Conservation (phyloP, 2,113 vertebrate species). For the Tachuris rubrigastra region DNA sequence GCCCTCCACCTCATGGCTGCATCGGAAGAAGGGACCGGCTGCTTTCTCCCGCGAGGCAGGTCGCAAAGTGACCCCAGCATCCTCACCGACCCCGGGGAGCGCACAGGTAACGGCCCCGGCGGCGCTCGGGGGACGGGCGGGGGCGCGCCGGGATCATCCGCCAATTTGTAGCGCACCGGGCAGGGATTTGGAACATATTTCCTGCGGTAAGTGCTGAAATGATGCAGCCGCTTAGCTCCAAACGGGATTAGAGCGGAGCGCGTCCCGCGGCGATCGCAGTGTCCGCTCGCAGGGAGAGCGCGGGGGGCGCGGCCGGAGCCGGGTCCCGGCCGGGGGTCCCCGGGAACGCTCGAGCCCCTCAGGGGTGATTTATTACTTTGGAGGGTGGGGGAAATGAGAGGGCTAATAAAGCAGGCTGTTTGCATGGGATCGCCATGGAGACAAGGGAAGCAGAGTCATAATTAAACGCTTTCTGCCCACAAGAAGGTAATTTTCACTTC, state of each 20-base stretch:
- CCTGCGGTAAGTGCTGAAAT: not conserved
- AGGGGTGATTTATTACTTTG: accelerated
- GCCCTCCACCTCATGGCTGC: conserved; percentile 84
- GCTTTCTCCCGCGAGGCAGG: conserved; percentile 86
- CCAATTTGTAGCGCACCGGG: not conserved
- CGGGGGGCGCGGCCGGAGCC: not conserved
- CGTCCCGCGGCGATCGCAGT: not conserved
- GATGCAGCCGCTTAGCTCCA: not conserved
- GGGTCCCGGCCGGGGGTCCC: not conserved
- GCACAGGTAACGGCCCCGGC: conserved; percentile 77
- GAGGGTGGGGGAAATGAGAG: conserved; percentile 10
- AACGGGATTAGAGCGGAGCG: not conserved
- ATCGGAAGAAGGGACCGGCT: conserved; percentile 79
- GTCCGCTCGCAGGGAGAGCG: not conserved
- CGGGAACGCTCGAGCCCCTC: not conserved
- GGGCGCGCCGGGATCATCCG: not conserved
- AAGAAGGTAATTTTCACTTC: conserved; percentile 73
- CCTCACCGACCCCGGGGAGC: conserved; percentile 81
- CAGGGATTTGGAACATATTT: accelerated
- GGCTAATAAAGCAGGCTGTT: conserved; percentile 58
- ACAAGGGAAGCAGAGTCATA: conserved; percentile 71
- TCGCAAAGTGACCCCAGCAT: conserved; percentile 94
- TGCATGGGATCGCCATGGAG: conserved; percentile 73
- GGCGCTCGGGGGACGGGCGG: not conserved
- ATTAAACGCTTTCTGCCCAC: conserved; percentile 70